A percentile compares a stretch with the other conserved stretches of the same genome.
These are phyloP conservation scores for Diploptera punctata DNA, from an alignment of 2,888 invertebrate genomes.

Conservation along the genomic window DNA sequence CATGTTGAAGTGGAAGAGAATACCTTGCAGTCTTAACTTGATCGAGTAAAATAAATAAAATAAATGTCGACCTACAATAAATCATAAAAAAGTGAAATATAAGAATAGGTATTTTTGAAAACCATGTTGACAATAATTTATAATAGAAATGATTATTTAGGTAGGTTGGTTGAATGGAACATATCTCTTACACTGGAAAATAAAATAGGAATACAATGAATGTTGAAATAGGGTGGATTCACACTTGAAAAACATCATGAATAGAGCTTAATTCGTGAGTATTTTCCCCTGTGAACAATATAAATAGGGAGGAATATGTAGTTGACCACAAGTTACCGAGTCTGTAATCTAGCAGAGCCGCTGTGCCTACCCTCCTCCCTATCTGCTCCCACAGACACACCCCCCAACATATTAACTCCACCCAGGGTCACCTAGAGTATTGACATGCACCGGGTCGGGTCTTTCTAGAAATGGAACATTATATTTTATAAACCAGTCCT, in stretches of 20 bases:
- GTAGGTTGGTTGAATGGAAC: too few species aligned
- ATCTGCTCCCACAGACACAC: conserved; percentile 20
- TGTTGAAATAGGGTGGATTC: conserved; percentile 20
- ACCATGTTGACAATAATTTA: too few species aligned
- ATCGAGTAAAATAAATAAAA: too few species aligned
- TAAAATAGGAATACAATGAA: neutral
- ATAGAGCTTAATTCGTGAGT: conserved; percentile 1
- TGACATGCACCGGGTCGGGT: neutral
- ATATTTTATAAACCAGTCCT: too few species aligned
- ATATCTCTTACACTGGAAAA: too few species aligned
- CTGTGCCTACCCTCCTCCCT: neutral
- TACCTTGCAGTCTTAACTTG: too few species aligned
- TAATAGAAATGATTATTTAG: too few species aligned
- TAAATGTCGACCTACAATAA: too few species aligned
- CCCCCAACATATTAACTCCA: conserved; percentile 17
- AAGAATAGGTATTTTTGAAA: too few species aligned
- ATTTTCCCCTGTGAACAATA: neutral
- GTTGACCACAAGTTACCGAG: conserved; percentile 21
- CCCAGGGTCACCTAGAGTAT: neutral
- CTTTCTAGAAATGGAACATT: neutral
- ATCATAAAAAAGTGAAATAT: too few species aligned
- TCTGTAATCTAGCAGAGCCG: conserved; percentile 11
- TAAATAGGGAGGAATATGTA: conserved; percentile 10
- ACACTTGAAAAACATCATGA: conserved; percentile 12
- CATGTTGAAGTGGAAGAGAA: too few species aligned